Percentiles rank a stretch among this genome's conserved stretches.
Evolutionary conservation across 2,113 vertebrate genomes (phyloP).

Genomic region (Sorex araneus): DNA sequence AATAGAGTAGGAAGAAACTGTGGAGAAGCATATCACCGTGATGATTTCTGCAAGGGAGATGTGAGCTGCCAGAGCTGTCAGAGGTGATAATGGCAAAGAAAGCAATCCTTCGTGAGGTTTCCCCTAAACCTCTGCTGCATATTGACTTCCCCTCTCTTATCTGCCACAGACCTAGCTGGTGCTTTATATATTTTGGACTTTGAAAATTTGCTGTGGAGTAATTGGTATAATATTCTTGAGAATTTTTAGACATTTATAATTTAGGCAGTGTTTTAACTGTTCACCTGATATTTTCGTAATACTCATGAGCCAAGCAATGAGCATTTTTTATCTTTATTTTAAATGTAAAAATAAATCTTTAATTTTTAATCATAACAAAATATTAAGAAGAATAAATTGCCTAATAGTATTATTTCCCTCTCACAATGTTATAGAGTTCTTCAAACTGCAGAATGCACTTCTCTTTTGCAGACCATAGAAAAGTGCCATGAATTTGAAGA

Average conservation of each 20-base stretch:
- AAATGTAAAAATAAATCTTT: conserved; percentile 3
- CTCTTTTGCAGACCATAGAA: background rate
- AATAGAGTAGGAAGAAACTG: background rate
- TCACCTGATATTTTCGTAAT: background rate
- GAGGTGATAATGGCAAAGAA: background rate
- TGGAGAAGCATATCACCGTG: background rate
- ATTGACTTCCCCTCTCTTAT: background rate
- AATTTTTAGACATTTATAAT: background rate
- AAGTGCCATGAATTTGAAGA: conserved; percentile 9
- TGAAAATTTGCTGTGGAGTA: background rate
- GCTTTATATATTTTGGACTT: background rate
- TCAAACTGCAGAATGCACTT: conserved; percentile 31
- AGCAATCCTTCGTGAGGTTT: background rate
- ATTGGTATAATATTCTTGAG: background rate
- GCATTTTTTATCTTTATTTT: conserved; percentile 17
- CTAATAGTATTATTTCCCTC: conserved; percentile 1
- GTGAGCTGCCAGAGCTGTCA: background rate
- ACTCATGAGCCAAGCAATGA: background rate
- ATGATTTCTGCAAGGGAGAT: background rate
- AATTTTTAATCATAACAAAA: too few relatives aligned
- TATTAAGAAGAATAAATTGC: background rate
- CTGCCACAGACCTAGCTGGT: background rate
- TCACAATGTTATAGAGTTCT: conserved; percentile 14
- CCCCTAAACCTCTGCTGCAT: background rate
- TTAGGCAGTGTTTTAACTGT: background rate